A percentile compares a stretch with the other conserved stretches of the same genome.
Evolutionary conservation across 2,797 vertebrate genomes (phyloP).

Genomic region (Lophius americanus): DNA sequence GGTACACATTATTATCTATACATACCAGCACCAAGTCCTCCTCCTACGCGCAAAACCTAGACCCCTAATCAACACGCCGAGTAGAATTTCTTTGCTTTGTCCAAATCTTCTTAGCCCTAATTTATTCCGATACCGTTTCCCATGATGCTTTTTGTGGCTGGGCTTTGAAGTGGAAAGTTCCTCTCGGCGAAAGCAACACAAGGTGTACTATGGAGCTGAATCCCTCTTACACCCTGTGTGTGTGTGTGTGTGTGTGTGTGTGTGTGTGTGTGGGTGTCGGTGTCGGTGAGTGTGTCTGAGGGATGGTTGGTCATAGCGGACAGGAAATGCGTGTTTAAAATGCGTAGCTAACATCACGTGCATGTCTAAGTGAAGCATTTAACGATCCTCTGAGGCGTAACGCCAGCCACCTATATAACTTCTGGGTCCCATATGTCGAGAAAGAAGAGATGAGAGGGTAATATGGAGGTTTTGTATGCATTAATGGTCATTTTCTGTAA

Average conservation of each 20-base stretch:
- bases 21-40: too few species aligned
- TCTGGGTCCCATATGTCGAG: conserved; percentile 19
- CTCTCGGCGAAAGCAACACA: conserved; percentile 51
- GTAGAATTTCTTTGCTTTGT: conserved; percentile 7
- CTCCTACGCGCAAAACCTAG: too few species aligned
- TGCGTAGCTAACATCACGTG: conserved; percentile 23
- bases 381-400: conserved; percentile 16
- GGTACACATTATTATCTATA: too few species aligned
- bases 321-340: not conserved
- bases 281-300: not conserved
- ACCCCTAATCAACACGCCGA: too few species aligned
- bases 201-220: conserved; percentile 35
- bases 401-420: not conserved
- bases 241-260: not conserved
- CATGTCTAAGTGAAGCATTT: not conserved
- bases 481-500: conserved; percentile 4
- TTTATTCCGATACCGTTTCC: conserved; percentile 43
- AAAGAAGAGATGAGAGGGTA: not conserved
- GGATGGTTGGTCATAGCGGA: too few species aligned
- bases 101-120: conserved; percentile 9
- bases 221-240: conserved; percentile 7
- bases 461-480: not conserved
- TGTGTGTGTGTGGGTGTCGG: not conserved
- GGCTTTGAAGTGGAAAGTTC: conserved; percentile 56
- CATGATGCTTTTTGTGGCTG: conserved; percentile 49